These are phyloP conservation scores for Furcula furcula DNA, from an alignment of 2,888 invertebrate species.

Conservation along the genomic window DNA sequence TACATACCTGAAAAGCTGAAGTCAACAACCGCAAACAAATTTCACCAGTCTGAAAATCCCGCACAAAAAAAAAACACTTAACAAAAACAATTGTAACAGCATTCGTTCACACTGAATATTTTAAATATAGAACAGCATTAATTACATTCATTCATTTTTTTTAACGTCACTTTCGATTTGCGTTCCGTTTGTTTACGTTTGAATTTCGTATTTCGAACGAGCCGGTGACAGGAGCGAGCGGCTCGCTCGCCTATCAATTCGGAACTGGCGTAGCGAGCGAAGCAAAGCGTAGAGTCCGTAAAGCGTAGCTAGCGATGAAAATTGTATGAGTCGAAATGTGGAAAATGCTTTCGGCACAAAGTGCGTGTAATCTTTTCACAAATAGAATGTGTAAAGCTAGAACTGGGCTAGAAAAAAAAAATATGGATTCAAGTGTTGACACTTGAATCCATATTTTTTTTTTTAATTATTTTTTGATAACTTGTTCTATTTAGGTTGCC, in stretches of 20 bases:
- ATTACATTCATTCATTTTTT: neutral
- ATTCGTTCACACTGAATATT: neutral
- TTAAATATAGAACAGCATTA: neutral
- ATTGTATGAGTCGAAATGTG: conserved; percentile 46
- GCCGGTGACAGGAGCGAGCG: conserved; percentile 29
- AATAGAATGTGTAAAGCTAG: too few species aligned
- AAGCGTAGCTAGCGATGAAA: conserved; percentile 40
- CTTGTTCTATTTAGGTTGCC: too few species aligned
- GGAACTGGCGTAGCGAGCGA: conserved; percentile 41
- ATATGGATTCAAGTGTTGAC: too few species aligned
- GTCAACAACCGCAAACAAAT: conserved; percentile 30
- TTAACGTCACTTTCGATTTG: conserved; percentile 1
- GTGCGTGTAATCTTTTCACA: conserved; percentile 2
- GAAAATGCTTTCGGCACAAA: conserved; percentile 64
- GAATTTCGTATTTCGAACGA: conserved; percentile 20
- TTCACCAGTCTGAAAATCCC: conserved; percentile 34
- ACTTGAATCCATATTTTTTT: too few species aligned
- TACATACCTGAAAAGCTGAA: conserved; percentile 45
- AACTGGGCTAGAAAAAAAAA: too few species aligned
- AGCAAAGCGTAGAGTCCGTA: too few species aligned
- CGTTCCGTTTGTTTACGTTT: conserved; percentile 53
- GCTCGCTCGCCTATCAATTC: conserved; percentile 24
- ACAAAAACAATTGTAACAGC: conserved; percentile 5
- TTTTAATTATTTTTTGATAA: too few species aligned
- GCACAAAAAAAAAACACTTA: conserved; percentile 22